A percentile compares a stretch with the other conserved stretches of the same genome.
Conservation (phyloP, 1,140 invertebrate species). For the Leptinotarsa lineolata region DNA sequence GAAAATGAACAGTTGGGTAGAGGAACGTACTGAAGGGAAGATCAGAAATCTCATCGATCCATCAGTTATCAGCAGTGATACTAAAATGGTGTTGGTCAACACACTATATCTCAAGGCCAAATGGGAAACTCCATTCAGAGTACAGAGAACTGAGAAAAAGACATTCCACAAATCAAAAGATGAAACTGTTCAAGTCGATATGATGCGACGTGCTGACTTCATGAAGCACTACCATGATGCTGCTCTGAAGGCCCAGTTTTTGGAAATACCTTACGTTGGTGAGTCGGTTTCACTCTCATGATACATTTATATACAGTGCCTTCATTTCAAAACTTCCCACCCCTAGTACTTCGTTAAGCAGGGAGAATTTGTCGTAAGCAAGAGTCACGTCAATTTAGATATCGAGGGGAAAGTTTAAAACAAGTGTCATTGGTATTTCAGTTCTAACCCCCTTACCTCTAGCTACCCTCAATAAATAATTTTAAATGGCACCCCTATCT, state of each 20-base stretch:
- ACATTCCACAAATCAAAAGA: not conserved
- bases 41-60: constrained; percentile 68
- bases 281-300: not conserved
- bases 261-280: not conserved
- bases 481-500: too few species aligned
- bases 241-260: not conserved
- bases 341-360: too few species aligned
- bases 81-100: constrained; percentile 73
- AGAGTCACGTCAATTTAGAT: too few species aligned
- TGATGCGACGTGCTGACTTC: not conserved
- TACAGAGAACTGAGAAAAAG: not conserved
- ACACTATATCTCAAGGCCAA: constrained; percentile 79
- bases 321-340: too few species aligned
- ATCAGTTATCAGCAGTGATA: constrained; percentile 60
- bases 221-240: not conserved
- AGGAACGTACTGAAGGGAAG: constrained; percentile 69
- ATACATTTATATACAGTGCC: too few species aligned
- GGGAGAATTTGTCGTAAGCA: too few species aligned
- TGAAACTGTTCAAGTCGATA: not conserved
- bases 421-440: too few species aligned
- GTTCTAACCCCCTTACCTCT: too few species aligned
- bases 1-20: constrained; percentile 72
- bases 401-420: too few species aligned
- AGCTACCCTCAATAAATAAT: too few species aligned
- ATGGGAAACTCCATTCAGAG: constrained; percentile 1